These are phyloP conservation scores for Teinopalpus imperialis DNA, from an alignment of 2,888 invertebrate genomes.

Conservation along the genomic window DNA sequence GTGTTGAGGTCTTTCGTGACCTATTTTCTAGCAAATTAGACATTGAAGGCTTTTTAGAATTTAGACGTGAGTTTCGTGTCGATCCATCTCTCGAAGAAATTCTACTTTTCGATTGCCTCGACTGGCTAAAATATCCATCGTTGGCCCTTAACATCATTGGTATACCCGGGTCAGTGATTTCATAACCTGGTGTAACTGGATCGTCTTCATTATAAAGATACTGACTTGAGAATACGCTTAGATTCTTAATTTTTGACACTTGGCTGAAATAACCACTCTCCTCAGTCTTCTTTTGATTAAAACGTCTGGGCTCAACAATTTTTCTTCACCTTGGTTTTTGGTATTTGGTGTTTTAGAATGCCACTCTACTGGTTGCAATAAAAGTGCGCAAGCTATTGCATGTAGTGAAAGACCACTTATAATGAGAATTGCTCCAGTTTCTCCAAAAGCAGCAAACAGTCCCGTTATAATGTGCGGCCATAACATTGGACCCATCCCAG, in stretches of 20 bases:
- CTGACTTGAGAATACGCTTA: constrained; percentile 83
- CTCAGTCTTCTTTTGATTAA: constrained; percentile 43
- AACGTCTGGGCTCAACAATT: constrained; percentile 39
- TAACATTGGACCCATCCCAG: constrained; percentile 87
- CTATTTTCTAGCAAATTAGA: constrained; percentile 69
- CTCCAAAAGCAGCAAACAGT: constrained; percentile 83
- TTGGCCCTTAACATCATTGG: constrained; percentile 85
- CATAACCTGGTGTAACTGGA: constrained; percentile 82
- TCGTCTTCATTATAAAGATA: constrained; percentile 85
- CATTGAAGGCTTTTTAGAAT: constrained; percentile 73
- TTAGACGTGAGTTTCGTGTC: constrained; percentile 66
- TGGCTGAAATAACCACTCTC: constrained; percentile 69
- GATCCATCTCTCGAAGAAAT: constrained; percentile 68
- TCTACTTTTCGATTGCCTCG: constrained; percentile 66
- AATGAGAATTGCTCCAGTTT: constrained; percentile 85
- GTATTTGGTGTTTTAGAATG: constrained; percentile 77
- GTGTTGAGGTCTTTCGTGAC: constrained; percentile 69
- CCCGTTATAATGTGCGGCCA: constrained; percentile 87
- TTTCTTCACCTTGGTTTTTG: constrained; percentile 51
- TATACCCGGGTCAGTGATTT: constrained; percentile 84
- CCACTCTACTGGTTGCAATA: constrained; percentile 89
- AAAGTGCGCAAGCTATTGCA: constrained; percentile 84
- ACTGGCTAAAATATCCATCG: constrained; percentile 83
- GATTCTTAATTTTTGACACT: constrained; percentile 63
- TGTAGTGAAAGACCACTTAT: constrained; percentile 86